Conservation (phyloP, 2,797 vertebrate species). For the Pangasius krempfi region DNA sequence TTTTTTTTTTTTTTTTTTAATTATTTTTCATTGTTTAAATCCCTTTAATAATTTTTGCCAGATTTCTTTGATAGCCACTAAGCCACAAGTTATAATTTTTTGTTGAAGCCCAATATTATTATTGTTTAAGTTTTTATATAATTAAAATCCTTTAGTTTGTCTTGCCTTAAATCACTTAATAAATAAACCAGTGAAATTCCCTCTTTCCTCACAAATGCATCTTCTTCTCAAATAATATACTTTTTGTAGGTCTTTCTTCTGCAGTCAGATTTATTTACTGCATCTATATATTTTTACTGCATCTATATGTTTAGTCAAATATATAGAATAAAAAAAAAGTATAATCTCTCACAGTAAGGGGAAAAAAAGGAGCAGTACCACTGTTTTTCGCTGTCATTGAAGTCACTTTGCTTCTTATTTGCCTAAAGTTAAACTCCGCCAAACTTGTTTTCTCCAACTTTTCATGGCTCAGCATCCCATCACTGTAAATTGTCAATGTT, state of each 20-base stretch:
- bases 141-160: neutral
- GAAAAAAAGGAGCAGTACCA: no score
- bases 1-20: no score
- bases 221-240: neutral
- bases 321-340: neutral
- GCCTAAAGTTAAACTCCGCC: neutral
- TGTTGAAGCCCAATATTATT: neutral
- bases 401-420: neutral
- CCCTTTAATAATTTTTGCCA: no score
- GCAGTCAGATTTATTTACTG: neutral
- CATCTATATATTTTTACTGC: no score
- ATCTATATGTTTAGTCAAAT: neutral
- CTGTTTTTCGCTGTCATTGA: neutral
- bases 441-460: neutral
- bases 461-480: neutral
- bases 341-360: neutral
- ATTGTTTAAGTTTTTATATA: neutral
- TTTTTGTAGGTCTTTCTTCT: neutral
- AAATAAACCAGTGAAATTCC: neutral
- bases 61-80: no score
- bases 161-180: neutral
- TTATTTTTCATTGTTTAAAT: neutral
- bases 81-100: neutral
- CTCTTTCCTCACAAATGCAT: neutral
- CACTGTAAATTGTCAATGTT: neutral